Conservation (phyloP, 2,113 vertebrate genomes). For the Laticauda colubrina region DNA sequence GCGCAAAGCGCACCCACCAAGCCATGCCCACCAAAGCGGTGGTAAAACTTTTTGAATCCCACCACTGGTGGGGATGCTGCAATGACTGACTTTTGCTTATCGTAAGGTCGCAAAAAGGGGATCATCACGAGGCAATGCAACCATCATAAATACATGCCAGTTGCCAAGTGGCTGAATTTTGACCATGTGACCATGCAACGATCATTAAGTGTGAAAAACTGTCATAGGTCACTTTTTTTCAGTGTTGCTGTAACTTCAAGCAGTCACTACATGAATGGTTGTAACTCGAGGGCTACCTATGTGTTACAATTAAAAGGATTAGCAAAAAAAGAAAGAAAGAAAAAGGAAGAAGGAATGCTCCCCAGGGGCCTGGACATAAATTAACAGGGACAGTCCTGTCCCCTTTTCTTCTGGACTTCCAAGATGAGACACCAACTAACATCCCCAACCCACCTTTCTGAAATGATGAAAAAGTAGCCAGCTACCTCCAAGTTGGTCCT, state of each 20-base stretch:
- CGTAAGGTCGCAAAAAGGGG: neutral
- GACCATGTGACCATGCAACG: neutral
- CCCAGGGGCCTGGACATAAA: neutral
- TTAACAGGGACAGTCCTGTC: too few relatives aligned
- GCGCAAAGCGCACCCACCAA: too few relatives aligned
- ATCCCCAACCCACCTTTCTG: neutral
- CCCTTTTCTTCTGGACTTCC: neutral
- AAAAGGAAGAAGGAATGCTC: neutral
- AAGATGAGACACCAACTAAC: neutral
- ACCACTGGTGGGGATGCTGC: too few relatives aligned
- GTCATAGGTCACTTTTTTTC: neutral
- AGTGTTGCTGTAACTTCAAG: neutral
- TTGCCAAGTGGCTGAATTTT: neutral
- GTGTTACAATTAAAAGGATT: neutral
- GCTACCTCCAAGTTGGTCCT: neutral
- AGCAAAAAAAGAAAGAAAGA: neutral
- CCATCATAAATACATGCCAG: neutral
- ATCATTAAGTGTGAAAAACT: neutral
- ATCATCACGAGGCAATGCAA: neutral
- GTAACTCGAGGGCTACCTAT: neutral
- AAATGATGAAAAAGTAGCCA: neutral
- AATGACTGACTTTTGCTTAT: neutral
- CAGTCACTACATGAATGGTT: neutral
- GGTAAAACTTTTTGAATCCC: too few relatives aligned
- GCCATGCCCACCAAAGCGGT: too few relatives aligned